phyloP scores from a whole-genome alignment of 2,888 invertebrate genomes.

The Drosophila macrothrix region DNA sequence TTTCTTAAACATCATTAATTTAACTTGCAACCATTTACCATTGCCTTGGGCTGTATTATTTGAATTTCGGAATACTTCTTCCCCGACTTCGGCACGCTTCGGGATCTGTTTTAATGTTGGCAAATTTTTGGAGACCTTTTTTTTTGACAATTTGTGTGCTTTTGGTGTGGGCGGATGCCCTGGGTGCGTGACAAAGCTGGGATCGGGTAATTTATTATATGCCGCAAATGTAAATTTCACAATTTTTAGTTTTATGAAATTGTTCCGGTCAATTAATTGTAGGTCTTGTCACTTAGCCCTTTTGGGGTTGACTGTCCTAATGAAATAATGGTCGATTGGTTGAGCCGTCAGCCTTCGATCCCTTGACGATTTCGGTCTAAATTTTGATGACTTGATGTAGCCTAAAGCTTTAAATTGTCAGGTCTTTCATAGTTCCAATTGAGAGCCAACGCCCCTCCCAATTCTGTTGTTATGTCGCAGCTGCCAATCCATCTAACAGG shows the following conservation, averaged over 20 bases:
- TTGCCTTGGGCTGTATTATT: conserved; percentile 62
- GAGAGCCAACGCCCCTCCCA: conserved; percentile 12
- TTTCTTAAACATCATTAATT: conserved; percentile 78
- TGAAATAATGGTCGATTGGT: conserved; percentile 30
- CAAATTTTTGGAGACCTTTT: conserved; percentile 58
- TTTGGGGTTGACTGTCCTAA: conserved; percentile 9
- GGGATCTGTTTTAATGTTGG: conserved; percentile 31
- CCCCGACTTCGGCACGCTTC: background rate
- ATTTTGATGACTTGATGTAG: conserved; percentile 3
- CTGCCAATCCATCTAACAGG: conserved; percentile 58
- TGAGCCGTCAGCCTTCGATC: background rate
- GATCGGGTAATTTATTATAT: conserved; percentile 79
- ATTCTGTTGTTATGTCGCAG: conserved; percentile 47
- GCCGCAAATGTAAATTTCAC: conserved; percentile 55
- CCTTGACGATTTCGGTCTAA: background rate
- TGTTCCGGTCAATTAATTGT: conserved; percentile 83
- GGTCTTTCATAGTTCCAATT: conserved; percentile 17
- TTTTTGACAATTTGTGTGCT: conserved; percentile 56
- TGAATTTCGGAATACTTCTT: conserved; percentile 13
- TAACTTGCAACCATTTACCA: conserved; percentile 65
- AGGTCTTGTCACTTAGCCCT: conserved; percentile 67
- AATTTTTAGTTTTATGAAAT: conserved; percentile 80
- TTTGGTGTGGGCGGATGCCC: conserved; percentile 16
- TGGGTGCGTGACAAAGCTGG: conserved; percentile 73
- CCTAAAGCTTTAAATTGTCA: conserved; percentile 57